Base-by-base conservation (phyloP, 2,797 vertebrate genomes). In the Molossus alvarezi region DNA sequence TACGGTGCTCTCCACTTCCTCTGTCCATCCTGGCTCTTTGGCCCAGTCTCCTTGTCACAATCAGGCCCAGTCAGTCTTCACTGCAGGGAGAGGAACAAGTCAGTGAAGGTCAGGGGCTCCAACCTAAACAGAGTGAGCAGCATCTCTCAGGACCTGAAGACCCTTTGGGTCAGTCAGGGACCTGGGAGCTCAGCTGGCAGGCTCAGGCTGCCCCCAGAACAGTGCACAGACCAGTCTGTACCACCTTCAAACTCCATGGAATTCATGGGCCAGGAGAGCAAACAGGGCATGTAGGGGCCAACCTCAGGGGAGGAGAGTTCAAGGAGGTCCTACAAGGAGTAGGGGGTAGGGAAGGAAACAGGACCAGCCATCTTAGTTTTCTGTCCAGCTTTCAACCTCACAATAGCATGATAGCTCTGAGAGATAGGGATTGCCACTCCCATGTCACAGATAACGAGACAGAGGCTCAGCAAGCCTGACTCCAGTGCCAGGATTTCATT, bases 61-160 rank as follows among this genome's bases (percentile, higher is more conserved):
- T 81, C 18, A 58, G 58, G 65, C 57, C 41, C 25, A 21, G 41
- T 29, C 7, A 41, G 58, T 88, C 53, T 21, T 79, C 8, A 0
- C n/a, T 48, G 5, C 21, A 27, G 69, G 10, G 48, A 57, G 37
- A 83, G 5, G 62, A 18, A 29, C 62, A 71, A 79, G 53, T 45
- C 64, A 69, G 45, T 64, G 27, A 86, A 81, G 33, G 45, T 84
- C 73, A 27, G 12, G 8, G 14, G 33, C 69, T 82, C 58, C 33
- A 25, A 23, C 55, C 14, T 65, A 41, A 45, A 75, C 37, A 72
- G 37, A 33, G 13, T 53, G 13, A 14, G 23, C 45, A 14, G 55
- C 48, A 75, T 76, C 77, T 73, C 67, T 84, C 33, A 75, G 53
- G 65, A 62, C 53, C 64, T 21, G 45, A 87, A 88, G 77, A 45